Evolutionary conservation across 2,113 vertebrate genomes (phyloP).

Genomic region (Amphilophus citrinellus): DNA sequence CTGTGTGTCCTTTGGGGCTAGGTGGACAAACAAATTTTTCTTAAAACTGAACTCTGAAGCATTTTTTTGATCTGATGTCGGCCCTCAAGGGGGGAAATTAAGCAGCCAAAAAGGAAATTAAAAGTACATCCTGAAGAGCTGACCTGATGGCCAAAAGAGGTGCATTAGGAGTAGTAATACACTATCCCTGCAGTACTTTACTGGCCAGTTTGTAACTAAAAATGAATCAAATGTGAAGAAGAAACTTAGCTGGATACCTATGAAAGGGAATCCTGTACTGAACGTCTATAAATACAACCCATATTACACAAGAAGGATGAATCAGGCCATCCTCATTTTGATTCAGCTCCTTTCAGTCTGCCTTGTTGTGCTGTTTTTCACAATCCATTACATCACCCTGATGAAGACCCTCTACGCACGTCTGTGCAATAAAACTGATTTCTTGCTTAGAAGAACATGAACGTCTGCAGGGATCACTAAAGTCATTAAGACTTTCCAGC

Average conservation of each 20-base stretch:
- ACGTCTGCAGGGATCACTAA: not conserved
- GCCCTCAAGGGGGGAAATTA: too few relatives aligned
- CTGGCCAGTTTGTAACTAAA: not conserved
- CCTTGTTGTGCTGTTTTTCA: not conserved
- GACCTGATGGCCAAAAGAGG: not conserved
- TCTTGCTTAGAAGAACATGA: not conserved
- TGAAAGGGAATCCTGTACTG: too few relatives aligned
- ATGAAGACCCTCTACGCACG: accelerated
- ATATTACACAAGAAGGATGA: not conserved
- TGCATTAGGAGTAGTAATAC: not conserved
- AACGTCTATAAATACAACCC: too few relatives aligned
- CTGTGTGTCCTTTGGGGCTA: too few relatives aligned
- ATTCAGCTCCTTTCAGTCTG: not conserved
- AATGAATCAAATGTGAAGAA: not conserved
- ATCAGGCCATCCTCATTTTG: not conserved
- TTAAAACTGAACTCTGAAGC: too few relatives aligned
- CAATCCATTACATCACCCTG: not conserved
- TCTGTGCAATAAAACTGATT: not conserved
- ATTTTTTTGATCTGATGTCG: too few relatives aligned
- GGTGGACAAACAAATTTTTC: too few relatives aligned
- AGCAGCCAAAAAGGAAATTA: too few relatives aligned
- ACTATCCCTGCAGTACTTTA: not conserved
- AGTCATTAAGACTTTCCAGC: not conserved
- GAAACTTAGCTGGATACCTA: not conserved
- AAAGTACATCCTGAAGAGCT: not conserved